These are phyloP conservation scores for Cirrhinus molitorella DNA, from an alignment of 2,797 vertebrate genomes.

Conservation along the genomic window DNA sequence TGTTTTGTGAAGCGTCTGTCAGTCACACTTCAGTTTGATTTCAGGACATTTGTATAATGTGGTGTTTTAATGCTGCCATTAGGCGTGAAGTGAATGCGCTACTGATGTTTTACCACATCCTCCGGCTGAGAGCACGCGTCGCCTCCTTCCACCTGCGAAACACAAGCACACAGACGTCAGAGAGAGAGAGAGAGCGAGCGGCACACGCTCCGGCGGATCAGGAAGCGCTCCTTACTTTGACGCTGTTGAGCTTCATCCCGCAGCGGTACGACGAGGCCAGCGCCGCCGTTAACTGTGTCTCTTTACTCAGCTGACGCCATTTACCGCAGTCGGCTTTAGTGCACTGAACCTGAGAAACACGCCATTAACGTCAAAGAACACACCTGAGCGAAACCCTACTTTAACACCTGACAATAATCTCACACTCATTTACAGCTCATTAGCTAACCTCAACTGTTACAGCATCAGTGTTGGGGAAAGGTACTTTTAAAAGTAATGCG, in stretches of 20 bases:
- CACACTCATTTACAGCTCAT: too few relatives aligned
- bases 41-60: background rate
- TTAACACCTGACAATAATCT: too few relatives aligned
- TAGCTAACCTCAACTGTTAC: too few relatives aligned
- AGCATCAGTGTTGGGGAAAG: too few relatives aligned
- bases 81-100: background rate
- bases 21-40: too few relatives aligned
- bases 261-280: conserved; percentile 90
- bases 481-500: too few relatives aligned
- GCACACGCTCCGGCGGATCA: background rate
- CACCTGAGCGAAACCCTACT: too few relatives aligned
- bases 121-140: conserved; percentile 95
- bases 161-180: background rate
- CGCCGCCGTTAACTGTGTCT: conserved; percentile 89
- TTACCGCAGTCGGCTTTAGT: conserved; percentile 92
- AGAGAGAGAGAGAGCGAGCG: background rate
- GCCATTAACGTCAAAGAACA: too few relatives aligned
- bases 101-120: conserved; percentile 86
- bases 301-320: conserved; percentile 97
- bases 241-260: conserved; percentile 89
- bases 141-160: conserved; percentile 84
- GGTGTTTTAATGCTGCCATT: background rate
- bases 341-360: conserved; percentile 87
- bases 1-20: too few relatives aligned
- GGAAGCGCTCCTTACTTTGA: conserved; percentile 81